phyloP scores from a whole-genome alignment of 1,140 invertebrate species.

The Odontomachus brunneus region DNA sequence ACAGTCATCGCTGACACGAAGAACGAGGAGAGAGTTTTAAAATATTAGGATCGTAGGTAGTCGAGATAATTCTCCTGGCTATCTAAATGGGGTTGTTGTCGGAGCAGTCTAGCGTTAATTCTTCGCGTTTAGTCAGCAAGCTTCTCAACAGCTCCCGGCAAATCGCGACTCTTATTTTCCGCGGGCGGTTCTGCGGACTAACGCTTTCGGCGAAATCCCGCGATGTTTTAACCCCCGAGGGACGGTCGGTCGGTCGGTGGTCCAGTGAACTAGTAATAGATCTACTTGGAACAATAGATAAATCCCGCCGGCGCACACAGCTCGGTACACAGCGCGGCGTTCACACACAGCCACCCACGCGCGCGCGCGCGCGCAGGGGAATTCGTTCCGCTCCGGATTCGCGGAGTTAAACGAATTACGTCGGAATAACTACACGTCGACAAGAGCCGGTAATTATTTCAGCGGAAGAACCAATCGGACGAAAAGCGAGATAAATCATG shows the following conservation, averaged over 20 bases:
- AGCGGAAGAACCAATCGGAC: constrained; percentile 54
- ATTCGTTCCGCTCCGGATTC: constrained; percentile 24
- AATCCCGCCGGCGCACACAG: constrained; percentile 46
- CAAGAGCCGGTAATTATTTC: constrained; percentile 54
- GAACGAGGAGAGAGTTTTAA: too few relatives aligned
- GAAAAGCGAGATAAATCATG: constrained; percentile 76
- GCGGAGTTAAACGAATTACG: constrained; percentile 45
- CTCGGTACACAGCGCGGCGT: too few relatives aligned
- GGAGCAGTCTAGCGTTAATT: too few relatives aligned
- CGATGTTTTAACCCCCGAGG: neutral
- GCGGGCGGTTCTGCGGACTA: neutral
- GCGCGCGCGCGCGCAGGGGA: neutral
- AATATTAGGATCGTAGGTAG: too few relatives aligned
- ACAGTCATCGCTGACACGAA: too few relatives aligned
- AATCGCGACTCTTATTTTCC: neutral
- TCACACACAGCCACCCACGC: too few relatives aligned
- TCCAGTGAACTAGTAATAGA: constrained; percentile 69
- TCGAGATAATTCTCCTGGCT: too few relatives aligned
- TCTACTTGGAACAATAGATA: constrained; percentile 70
- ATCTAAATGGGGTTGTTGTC: too few relatives aligned
- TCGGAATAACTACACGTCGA: constrained; percentile 38
- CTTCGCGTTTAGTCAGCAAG: too few relatives aligned
- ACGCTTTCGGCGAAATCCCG: neutral
- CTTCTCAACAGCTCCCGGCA: neutral
- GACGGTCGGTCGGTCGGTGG: neutral